Percentiles rank a stretch among this genome's conserved stretches.
phyloP scores from a whole-genome alignment of 2,888 invertebrate genomes.

The Operophtera brumata region DNA sequence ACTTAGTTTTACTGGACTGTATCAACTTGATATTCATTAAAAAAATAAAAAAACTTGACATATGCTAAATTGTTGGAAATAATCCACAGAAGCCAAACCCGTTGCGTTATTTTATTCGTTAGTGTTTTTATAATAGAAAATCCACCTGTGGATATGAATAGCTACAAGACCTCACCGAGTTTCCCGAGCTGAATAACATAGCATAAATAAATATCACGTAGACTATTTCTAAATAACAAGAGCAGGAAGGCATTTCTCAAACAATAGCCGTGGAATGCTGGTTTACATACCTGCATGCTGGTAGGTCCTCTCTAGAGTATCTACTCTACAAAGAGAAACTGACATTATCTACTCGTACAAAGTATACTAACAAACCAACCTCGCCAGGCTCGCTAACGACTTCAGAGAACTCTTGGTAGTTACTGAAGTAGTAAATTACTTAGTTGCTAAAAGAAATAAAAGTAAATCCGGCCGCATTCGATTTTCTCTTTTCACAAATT shows the following conservation, averaged over 20 bases:
- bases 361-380: slow-evolving; percentile 17
- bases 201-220: slow-evolving; percentile 19
- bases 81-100: too few relatives aligned
- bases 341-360: slow-evolving; percentile 7
- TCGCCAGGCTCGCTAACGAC: slow-evolving; percentile 16
- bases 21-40: too few relatives aligned
- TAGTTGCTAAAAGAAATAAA: slow-evolving; percentile 20
- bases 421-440: slow-evolving; percentile 17
- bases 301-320: slow-evolving; percentile 4
- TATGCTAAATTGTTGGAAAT: too few relatives aligned
- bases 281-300: slow-evolving; percentile 4
- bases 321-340: not conserved
- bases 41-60: too few relatives aligned
- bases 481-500: slow-evolving; percentile 25
- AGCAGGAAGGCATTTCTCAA: slow-evolving; percentile 16
- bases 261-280: slow-evolving; percentile 13
- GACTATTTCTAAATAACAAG: slow-evolving; percentile 11
- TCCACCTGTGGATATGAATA: slow-evolving; percentile 9
- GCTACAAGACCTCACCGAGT: slow-evolving; percentile 4
- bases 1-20: too few relatives aligned
- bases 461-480: slow-evolving; percentile 21
- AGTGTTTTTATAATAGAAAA: slow-evolving; percentile 2
- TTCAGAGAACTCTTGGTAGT: slow-evolving; percentile 16
- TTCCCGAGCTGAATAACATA: slow-evolving; percentile 8
- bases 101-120: not conserved